These are phyloP conservation scores for Anolis carolinensis DNA, from an alignment of 2,113 vertebrate species.

Conservation along the genomic window DNA sequence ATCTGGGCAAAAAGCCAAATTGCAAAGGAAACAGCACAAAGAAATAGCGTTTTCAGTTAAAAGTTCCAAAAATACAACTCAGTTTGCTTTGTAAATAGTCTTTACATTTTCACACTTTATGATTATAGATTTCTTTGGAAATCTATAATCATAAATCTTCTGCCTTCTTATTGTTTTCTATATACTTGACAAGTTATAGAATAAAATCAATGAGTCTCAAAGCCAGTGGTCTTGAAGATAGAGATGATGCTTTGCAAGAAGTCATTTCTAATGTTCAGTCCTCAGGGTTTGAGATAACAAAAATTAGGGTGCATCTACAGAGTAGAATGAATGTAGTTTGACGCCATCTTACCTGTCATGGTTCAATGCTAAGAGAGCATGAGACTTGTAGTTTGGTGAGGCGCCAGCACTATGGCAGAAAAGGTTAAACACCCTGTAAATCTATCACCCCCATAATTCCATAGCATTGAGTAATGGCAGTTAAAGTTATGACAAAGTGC, in stretches of 20 bases:
- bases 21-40: conserved; percentile 3
- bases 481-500: too few relatives aligned
- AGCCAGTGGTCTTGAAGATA: neutral
- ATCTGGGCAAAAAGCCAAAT: conserved; percentile 16
- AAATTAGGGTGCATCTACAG: too few relatives aligned
- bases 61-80: neutral
- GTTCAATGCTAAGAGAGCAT: too few relatives aligned
- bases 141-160: too few relatives aligned
- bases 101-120: conserved; percentile 33
- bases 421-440: too few relatives aligned
- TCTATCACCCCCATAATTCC: too few relatives aligned
- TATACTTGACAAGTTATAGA: neutral
- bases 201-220: neutral
- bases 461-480: too few relatives aligned
- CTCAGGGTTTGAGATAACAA: neutral
- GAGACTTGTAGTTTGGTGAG: too few relatives aligned
- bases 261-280: neutral
- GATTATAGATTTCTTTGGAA: neutral
- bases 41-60: conserved; percentile 38
- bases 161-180: neutral
- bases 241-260: neutral
- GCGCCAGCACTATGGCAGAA: too few relatives aligned
- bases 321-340: too few relatives aligned
- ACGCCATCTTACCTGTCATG: too few relatives aligned
- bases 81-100: neutral